These are phyloP conservation scores for Melipona bicolor DNA, from an alignment of 2,888 invertebrate genomes.

Conservation along the genomic window DNA sequence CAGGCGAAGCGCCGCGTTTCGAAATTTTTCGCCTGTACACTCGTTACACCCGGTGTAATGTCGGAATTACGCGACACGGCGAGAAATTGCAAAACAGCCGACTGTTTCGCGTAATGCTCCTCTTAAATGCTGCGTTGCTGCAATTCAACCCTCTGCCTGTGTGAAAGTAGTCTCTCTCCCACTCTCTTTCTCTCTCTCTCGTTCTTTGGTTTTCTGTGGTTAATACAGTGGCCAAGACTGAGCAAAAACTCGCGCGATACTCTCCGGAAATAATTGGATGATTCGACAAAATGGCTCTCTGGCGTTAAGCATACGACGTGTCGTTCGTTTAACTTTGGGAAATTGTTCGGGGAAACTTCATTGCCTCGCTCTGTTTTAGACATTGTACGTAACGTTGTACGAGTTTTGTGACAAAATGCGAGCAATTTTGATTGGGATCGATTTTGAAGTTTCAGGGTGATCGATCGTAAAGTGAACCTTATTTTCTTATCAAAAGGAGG, in stretches of 20 bases:
- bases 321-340: constrained; percentile 1
- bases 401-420: no score
- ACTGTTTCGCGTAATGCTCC: constrained; percentile 7
- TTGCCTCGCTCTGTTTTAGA: no score
- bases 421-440: no score
- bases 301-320: neutral
- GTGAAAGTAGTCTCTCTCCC: neutral
- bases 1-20: constrained; percentile 14
- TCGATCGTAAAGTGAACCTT: no score
- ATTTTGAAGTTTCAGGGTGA: no score
- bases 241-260: neutral
- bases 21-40: constrained; percentile 17
- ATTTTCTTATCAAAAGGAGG: no score
- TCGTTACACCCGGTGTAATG: neutral
- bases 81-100: constrained; percentile 17
- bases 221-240: neutral
- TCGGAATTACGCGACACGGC: constrained; percentile 12
- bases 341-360: neutral
- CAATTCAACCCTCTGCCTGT: neutral
- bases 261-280: constrained; percentile 15
- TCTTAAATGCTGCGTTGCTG: neutral
- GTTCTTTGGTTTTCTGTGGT: no score
- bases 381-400: no score
- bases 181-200: no score
- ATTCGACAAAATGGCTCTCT: constrained; percentile 11